phyloP scores from a whole-genome alignment of 30 jellyfish, hydroid and myxozoan species.

The Cassiopea xamachana region DNA sequence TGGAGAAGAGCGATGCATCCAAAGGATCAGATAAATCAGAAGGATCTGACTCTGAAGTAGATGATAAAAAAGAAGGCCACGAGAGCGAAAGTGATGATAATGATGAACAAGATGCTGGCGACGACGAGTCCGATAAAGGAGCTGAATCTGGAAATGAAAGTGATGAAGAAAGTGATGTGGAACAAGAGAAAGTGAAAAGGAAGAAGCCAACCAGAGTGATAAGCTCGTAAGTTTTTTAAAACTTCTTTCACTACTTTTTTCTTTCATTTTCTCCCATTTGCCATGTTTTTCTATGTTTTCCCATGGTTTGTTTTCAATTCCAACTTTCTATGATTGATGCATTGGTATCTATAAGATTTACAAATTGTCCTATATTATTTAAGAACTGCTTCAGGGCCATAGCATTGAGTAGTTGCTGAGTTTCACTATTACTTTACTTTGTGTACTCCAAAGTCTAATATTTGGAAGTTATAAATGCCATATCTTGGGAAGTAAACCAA shows the following conservation, averaged over 20 bases:
- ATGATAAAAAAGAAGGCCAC: not conserved
- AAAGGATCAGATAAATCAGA: conserved; percentile 22
- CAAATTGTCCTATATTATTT: too few species aligned
- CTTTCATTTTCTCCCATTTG: not conserved
- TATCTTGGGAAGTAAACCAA: too few species aligned
- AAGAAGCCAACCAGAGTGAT: conserved; percentile 63
- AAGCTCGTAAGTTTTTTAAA: conserved; percentile 51
- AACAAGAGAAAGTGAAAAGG: conserved; percentile 40
- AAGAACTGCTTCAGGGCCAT: too few species aligned
- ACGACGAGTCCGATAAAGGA: not conserved
- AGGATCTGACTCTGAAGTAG: conserved; percentile 21
- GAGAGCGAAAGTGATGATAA: conserved; percentile 24
- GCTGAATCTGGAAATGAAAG: conserved; percentile 6
- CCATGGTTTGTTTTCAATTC: too few species aligned
- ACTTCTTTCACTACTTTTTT: not conserved
- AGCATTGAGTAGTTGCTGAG: too few species aligned
- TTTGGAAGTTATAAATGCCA: too few species aligned
- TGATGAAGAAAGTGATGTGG: conserved; percentile 43
- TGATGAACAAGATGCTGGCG: not conserved
- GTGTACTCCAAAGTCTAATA: too few species aligned
- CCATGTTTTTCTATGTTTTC: not conserved
- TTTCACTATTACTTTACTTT: too few species aligned
- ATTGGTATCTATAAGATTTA: too few species aligned
- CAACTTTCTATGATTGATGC: too few species aligned
- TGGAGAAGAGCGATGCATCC: conserved; percentile 27